Evolutionary conservation across 2,113 vertebrate species (phyloP), one percentile per base, ranked within the genome.

Genomic region (Anhinga rufa): DNA sequence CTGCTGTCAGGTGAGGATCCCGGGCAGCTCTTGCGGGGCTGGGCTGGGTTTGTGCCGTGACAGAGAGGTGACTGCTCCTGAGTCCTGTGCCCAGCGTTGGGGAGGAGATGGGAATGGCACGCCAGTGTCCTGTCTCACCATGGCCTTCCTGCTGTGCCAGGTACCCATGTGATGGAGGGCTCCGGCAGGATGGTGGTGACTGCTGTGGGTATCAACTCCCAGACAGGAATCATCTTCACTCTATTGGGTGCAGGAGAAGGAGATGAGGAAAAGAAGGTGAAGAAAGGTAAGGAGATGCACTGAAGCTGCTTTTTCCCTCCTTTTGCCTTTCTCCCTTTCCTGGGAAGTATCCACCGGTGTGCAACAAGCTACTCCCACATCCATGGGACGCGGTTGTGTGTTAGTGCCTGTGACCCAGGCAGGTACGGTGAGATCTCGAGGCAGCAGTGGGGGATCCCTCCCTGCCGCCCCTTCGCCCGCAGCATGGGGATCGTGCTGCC

Each of bases 121-220:
- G 32, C 15, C 6, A 1, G 42, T 26, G 40, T 48, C 61, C 12
- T 9, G 19, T 42, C 82, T 80, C 38, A 77, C 76, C 0, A 0
- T 21, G 48, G 16, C 46, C n/a, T 70, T 46, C 42, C 38, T 16
- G 12, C 34, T 49, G 8, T 76, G 77, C 54, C 91, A 99, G 99
- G 99, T 64, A 99, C 99, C 79, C 99, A 99, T 1, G 99, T 99
- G 88, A 99, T 99, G 99, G 99, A 99, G 97, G 99, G 99, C 81
- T 99, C 99, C 4, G 99, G 99, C 62, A 97, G 99, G 89, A 99
- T 99, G 98, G 88, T 99, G 86, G 99, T 99, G 92, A 98, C 98
- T 2, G 99, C 99, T 0, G 99, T 99, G 61, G 99, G 99, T 18
- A 95, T 99, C 95, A 99, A 99, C 98, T 99, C 99, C 85, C 99